These are phyloP conservation scores for Caenorhabditis sp. DNA, from an alignment of 2,888 invertebrate species.

Conservation along the genomic window DNA sequence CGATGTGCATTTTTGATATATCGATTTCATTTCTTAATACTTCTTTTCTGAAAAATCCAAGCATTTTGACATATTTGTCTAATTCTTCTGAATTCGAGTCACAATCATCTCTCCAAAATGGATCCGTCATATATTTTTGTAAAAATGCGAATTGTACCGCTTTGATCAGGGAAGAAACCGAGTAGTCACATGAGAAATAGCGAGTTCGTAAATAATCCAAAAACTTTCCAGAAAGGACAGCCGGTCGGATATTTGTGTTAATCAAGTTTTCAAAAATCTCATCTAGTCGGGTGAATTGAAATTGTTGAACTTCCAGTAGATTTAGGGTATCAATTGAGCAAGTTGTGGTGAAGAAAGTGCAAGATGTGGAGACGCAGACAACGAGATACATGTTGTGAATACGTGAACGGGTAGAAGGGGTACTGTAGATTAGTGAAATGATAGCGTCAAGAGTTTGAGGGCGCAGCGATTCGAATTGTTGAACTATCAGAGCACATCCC, in stretches of 20 bases:
- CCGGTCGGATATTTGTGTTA: conserved; percentile 18
- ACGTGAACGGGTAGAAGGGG: neutral
- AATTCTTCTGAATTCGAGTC: conserved; percentile 3
- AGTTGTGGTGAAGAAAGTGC: conserved; percentile 18
- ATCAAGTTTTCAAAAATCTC: conserved; percentile 23
- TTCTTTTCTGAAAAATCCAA: conserved; percentile 1
- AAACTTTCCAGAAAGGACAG: conserved; percentile 21
- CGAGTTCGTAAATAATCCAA: conserved; percentile 11
- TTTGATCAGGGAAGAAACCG: conserved; percentile 12
- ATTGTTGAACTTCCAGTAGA: conserved; percentile 20
- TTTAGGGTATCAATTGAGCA: conserved; percentile 23
- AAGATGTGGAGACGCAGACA: conserved; percentile 29
- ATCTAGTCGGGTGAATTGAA: conserved; percentile 26
- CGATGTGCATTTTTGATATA: conserved; percentile 11
- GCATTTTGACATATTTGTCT: conserved; percentile 4
- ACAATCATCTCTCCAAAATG: conserved; percentile 17
- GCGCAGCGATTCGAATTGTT: conserved; percentile 38
- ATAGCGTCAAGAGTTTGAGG: conserved; percentile 22
- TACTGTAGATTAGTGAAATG: conserved; percentile 18
- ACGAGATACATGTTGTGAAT: conserved; percentile 17
- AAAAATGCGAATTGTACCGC: conserved; percentile 27
- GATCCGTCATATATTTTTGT: conserved; percentile 27
- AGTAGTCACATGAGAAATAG: conserved; percentile 31
- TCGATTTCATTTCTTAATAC: conserved; percentile 8
- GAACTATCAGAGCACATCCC: conserved; percentile 14